phyloP scores from a whole-genome alignment of 2,888 invertebrate genomes.

The Oithona nana region DNA sequence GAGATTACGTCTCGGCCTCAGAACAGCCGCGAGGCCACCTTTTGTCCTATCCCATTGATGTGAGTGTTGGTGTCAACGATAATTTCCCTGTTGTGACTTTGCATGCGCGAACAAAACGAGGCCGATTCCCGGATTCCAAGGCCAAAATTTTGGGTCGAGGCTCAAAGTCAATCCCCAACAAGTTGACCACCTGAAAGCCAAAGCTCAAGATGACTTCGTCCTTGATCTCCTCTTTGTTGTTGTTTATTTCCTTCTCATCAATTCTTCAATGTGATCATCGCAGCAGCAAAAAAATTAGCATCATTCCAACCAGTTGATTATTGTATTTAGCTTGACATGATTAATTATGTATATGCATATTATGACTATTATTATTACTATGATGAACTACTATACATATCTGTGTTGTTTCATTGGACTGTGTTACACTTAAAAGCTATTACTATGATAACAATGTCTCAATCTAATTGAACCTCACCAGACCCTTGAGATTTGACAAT shows the following conservation, averaged over 20 bases:
- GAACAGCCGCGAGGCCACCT: conserved; percentile 18
- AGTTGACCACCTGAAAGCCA: conserved; percentile 19
- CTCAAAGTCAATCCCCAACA: conserved; percentile 20
- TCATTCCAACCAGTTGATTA: too few relatives aligned
- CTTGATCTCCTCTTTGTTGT: background rate
- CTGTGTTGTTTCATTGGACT: too few relatives aligned
- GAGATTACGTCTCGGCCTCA: conserved; percentile 8
- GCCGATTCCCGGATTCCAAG: conserved; percentile 19
- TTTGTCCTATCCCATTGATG: conserved; percentile 19
- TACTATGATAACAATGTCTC: too few relatives aligned
- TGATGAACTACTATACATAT: too few relatives aligned
- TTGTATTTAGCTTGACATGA: too few relatives aligned
- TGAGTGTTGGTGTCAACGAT: conserved; percentile 12
- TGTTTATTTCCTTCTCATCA: background rate
- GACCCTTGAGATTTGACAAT: too few relatives aligned
- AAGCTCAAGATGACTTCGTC: background rate
- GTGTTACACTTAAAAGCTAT: too few relatives aligned
- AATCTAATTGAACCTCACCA: too few relatives aligned
- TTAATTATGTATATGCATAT: too few relatives aligned
- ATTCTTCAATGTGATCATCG: background rate
- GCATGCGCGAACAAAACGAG: conserved; percentile 18
- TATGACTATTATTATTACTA: too few relatives aligned
- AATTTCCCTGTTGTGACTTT: conserved; percentile 18
- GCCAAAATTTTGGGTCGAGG: conserved; percentile 20
- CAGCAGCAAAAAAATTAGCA: background rate